Evolutionary conservation across 2,888 invertebrate genomes (phyloP), one percentile per base, ranked within the genome.

Genomic region (Trichogramma dendrolimi): DNA sequence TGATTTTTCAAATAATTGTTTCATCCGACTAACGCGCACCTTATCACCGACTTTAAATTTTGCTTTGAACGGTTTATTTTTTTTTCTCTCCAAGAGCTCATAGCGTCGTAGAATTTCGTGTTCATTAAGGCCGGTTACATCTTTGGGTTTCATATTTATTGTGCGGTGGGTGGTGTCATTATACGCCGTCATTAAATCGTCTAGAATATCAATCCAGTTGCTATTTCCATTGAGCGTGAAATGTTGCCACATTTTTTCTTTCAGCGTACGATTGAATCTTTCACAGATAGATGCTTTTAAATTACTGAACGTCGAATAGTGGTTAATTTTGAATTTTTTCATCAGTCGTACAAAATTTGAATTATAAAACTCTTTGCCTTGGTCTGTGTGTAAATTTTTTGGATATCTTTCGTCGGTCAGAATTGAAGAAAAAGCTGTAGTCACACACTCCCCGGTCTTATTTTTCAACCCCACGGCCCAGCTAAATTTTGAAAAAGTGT

Each of bases 271-370:
- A 67, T 67, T n/a, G n/a, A n/a, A n/a, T n/a, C n/a, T n/a, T n/a
- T n/a, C n/a, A n/a, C n/a, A n/a, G n/a, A n/a, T n/a, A 0, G 71
- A 68, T 6, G 72, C 73, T 64, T 76, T 75, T 8, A 70, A 42
- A 41, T 68, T 67, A 43, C 69, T 67, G 41, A 57, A 68, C 3
- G 68, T 67, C 4, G 67, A 69, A 46, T 70, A 68, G 8, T 65
- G 14, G 14, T 62, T 64, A 8, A 69, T 67, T 51, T 52, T 48
- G 47, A 50, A 52, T 7, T 43, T 52, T 4, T 41, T 54, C 60
- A 60, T 60, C 6, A 55, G 11, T 42, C 55, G 27, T 40, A 67
- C 14, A 42, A 68, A 69, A 1, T 56, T 39, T 4, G 5, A 40
- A 58, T 71, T 70, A 48, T 68, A 71, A 63, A 70, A 71, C 62